Evolutionary conservation across 1,140 invertebrate genomes (phyloP).

Genomic region (Olivierus martensii): DNA sequence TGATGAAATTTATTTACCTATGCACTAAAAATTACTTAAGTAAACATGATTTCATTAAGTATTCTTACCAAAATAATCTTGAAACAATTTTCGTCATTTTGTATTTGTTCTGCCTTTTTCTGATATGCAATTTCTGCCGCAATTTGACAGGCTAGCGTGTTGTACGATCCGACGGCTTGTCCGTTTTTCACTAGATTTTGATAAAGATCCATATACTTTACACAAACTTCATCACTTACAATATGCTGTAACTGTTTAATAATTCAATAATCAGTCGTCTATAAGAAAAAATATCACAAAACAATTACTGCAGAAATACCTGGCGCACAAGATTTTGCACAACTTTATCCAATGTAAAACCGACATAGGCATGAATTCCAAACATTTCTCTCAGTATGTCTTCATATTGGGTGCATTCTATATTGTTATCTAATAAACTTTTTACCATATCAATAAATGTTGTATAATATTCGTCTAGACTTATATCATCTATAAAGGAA

Average conservation of each 20-base stretch:
- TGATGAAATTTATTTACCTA: too few species aligned
- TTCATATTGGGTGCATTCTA: constrained; percentile 79
- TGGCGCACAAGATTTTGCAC: constrained; percentile 78
- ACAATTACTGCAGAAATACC: neutral
- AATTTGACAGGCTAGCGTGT: constrained; percentile 42
- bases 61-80: constrained; percentile 47
- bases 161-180: constrained; percentile 49
- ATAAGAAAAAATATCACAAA: constrained; percentile 5
- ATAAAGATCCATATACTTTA: constrained; percentile 65
- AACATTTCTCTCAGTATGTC: constrained; percentile 92
- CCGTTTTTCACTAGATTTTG: constrained; percentile 48
- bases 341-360: constrained; percentile 82
- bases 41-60: neutral
- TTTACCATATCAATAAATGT: constrained; percentile 86
- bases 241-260: constrained; percentile 66
- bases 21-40: too few species aligned
- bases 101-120: constrained; percentile 50
- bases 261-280: too few species aligned
- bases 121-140: constrained; percentile 58
- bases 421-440: constrained; percentile 85
- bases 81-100: constrained; percentile 77
- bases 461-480: constrained; percentile 67
- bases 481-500: neutral
- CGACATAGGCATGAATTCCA: constrained; percentile 88
- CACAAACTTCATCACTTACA: constrained; percentile 65